A percentile compares a stretch with the other conserved stretches of the same genome.
Conservation (phyloP, 2,888 invertebrate species). For the Odontomyia ornata region DNA sequence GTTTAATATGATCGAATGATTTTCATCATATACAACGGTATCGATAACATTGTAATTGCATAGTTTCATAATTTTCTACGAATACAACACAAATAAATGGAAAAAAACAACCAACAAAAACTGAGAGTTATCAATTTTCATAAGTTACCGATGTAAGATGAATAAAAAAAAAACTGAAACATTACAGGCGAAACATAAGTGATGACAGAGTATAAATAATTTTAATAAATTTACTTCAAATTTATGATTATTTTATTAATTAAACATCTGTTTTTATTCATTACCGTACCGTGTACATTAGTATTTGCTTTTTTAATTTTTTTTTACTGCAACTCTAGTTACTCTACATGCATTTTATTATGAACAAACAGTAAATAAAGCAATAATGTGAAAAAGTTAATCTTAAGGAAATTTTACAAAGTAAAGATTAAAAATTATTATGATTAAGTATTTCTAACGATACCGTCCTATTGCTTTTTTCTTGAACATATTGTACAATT, state of each 20-base stretch:
- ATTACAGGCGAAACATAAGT: background rate
- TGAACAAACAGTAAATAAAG: no score
- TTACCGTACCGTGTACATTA: no score
- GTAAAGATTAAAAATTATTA: no score
- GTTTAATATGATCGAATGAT: constrained; percentile 83
- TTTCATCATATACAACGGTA: background rate
- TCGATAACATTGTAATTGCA: background rate
- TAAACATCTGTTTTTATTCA: no score
- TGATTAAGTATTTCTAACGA: no score
- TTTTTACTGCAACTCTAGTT: background rate
- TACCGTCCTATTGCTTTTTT: no score
- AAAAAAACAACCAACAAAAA: background rate
- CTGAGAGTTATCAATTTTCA: background rate
- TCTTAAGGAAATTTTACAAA: no score
- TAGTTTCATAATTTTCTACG: background rate
- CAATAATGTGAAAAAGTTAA: no score
- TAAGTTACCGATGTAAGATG: constrained; percentile 7
- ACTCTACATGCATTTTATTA: background rate
- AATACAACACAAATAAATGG: background rate
- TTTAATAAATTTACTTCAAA: no score
- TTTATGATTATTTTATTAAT: no score
- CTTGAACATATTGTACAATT: constrained; percentile 20
- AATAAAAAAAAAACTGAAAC: background rate
- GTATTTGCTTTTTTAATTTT: background rate
- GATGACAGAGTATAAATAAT: no score